Evolutionary conservation across 2,113 vertebrate species (phyloP), one percentile per base, ranked within the genome.

Genomic region (Myotis lucifugus): DNA sequence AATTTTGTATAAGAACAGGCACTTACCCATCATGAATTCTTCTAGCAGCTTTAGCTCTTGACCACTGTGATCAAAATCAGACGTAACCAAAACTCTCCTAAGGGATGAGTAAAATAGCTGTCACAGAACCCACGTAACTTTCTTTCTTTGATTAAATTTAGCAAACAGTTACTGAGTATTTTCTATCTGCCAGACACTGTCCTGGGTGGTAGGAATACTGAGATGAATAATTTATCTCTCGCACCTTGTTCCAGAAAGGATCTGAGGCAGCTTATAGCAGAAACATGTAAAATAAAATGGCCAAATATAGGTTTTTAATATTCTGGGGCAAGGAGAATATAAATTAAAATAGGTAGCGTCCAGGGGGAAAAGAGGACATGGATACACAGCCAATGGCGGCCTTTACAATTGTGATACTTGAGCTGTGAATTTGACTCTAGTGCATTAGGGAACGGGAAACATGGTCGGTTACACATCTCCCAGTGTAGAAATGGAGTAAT

Each of bases 61-160:
- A 90, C 66, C 13, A 32, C 27, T 34, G 25, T 23, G 27, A 89
- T 85, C 34, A 74, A 93, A 88, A 79, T 32, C 73, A 91, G 84
- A 78, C 77, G 19, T 13, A 83, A 77, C 90, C 67, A 76, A 86
- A 86, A 15, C 8, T 74, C 67, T 78, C 82, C 73, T 66, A 42
- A 96, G 78, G 0, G 0, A 37, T 2, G 10, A 94, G 64, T 94
- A 42, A 93, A 79, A 86, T 25, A 73, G 54, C 84, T 89, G 64
- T 84, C 84, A 76, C 42, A 84, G 87, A 93, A 79, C 79, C 34
- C 48, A 79, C 37, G 25, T 79, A 89, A 87, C 32, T 82, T 90
- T 50, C 73, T 91, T 82, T 64, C 83, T 97, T 84, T 91, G 82
- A 94, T 96, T 96, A 92, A 85, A 83, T 95, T 74, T 93, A 96